Conservation (phyloP, 2,888 invertebrate genomes). For the Xanthorhoe spadicearia region DNA sequence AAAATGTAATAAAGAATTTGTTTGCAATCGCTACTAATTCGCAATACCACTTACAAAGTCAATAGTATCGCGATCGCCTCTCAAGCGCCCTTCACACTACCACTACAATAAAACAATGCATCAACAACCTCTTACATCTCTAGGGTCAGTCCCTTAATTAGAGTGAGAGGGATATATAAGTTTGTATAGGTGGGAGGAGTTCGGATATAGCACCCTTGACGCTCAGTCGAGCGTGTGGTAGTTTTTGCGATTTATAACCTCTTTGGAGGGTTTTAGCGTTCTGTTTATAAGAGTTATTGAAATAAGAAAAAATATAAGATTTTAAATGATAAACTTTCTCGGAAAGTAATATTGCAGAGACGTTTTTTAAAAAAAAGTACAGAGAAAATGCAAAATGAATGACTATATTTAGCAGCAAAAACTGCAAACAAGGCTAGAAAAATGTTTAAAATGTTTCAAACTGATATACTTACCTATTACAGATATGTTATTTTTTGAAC, state of each 20-base stretch:
- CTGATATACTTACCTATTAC: too few species aligned
- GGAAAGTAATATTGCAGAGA: too few species aligned
- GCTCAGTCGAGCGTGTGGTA: constrained; percentile 68
- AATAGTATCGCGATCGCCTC: constrained; percentile 49
- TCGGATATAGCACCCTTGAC: constrained; percentile 71
- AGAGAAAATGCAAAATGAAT: too few species aligned
- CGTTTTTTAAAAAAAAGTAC: too few species aligned
- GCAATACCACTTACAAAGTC: constrained; percentile 53
- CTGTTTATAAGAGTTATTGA: not conserved
- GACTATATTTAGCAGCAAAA: too few species aligned
- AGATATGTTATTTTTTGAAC: too few species aligned
- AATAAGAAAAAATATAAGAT: not conserved
- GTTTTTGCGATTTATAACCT: constrained; percentile 67
- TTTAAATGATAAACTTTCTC: too few species aligned
- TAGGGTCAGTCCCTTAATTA: constrained; percentile 79
- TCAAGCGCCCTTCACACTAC: constrained; percentile 57
- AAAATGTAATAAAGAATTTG: too few species aligned
- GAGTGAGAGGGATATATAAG: constrained; percentile 49
- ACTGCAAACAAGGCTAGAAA: too few species aligned
- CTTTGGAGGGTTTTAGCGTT: constrained; percentile 48
- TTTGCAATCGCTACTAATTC: constrained; percentile 40
- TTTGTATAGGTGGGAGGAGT: constrained; percentile 48
- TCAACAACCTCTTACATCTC: constrained; percentile 73
- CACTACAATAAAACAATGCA: constrained; percentile 76
- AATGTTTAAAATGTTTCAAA: too few species aligned